phyloP scores from a whole-genome alignment of 2,113 vertebrate species.

The Felis chaus region DNA sequence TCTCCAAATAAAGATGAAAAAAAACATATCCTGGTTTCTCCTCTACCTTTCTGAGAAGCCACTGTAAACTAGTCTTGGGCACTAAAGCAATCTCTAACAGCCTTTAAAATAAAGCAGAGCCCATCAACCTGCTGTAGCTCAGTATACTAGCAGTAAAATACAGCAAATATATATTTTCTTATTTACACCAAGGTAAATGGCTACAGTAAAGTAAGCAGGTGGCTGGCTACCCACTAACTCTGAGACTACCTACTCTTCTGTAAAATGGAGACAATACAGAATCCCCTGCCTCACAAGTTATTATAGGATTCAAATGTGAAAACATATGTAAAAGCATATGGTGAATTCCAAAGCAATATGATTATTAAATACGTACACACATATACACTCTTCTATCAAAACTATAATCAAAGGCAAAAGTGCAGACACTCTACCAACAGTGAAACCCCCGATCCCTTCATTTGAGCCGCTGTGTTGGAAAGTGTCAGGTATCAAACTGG shows the following conservation, averaged over 20 bases:
- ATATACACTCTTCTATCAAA: not conserved
- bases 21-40: not conserved
- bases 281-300: not conserved
- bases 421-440: not conserved
- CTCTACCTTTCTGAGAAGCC: not conserved
- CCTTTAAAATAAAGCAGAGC: not conserved
- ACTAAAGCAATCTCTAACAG: not conserved
- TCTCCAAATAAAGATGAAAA: not conserved
- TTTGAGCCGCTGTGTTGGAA: not conserved
- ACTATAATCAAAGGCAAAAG: slow-evolving; percentile 20
- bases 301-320: not conserved
- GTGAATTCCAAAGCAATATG: not conserved
- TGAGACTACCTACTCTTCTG: not conserved
- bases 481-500: not conserved
- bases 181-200: not conserved
- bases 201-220: not conserved
- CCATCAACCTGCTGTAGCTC: not conserved
- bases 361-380: not conserved
- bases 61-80: not conserved
- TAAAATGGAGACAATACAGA: not conserved
- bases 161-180: not conserved
- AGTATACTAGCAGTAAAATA: not conserved
- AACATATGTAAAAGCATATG: not conserved
- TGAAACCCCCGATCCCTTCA: not conserved
- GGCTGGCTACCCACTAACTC: not conserved